Base-by-base conservation (phyloP, 2,888 invertebrate genomes). In the Andrena camellia region DNA sequence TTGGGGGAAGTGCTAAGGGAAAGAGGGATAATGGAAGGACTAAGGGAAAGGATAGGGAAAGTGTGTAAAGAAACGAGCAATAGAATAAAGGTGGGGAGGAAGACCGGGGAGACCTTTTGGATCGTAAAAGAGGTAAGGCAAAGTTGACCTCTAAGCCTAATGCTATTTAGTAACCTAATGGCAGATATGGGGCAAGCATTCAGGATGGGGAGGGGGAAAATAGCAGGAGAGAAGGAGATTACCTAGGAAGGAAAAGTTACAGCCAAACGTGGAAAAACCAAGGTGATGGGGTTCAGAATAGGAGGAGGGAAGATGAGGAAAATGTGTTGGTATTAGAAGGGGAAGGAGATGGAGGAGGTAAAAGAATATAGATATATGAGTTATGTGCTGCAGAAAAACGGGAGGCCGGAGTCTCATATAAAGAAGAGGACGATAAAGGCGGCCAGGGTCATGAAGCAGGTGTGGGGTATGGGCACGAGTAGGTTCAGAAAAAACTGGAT, bases 1-100 rank as follows among this genome's bases (percentile, higher is more conserved):
- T 3, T 42, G 20, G 4, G 33, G 23, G 23, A 31, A 8, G 57
- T 26, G 23, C 0, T 57, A 23, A 42, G 35, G 23, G 33, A 35
- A 2, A 69, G 42, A 29, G 35, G 69, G 57, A 23, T 69, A 33
- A 69, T 54, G 23, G 57, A 69, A 35, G 69, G 69, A 13, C 26
- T 69, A 17, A 20, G 10, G n/a, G 23, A n/a, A 20, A 69, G 59
- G 17, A 10, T 31, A 4, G 26, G 17, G 69, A 59, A 42, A 4
- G 2, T 42, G 2, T 2, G 10, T 8, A 13, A 23, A 20, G 63
- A 23, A 10, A 13, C 63, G 35, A 35, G 5, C 8, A 31, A 59
- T 69, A 31, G 13, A 31, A 6, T 67, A 26, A 67, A 5, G 5
- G 54, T 8, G 20, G 52, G n/a, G 8, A n/a, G n/a, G 31, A n/a